Base-by-base conservation (phyloP, 2,888 invertebrate genomes). In the Ophion ventricosus region DNA sequence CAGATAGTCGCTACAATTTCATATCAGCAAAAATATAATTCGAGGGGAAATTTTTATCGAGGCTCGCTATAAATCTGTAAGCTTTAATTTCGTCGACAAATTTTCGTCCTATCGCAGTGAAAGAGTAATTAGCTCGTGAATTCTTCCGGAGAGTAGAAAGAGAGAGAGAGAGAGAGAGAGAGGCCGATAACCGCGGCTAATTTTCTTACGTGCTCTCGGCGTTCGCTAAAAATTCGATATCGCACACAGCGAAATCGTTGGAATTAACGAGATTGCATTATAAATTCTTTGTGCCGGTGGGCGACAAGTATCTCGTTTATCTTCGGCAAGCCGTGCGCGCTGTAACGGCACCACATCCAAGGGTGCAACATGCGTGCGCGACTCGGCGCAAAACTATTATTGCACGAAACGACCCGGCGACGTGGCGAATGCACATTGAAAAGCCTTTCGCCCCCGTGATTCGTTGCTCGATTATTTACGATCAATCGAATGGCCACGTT, bases 191-290 rank as follows among this genome's bases (percentile, higher is more conserved):
- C 54, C 66, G 70, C 59, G 73, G 72, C 25, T 29, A 63, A 77
- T 63, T 66, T 67, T 25, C 64, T 40, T 56, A 49, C 56, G 29
- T 54, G 43, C 29, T 61, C 57, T 76, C 59, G 66, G 57, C 56
- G 69, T 49, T 20, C 63, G 61, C 35, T 63, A 26, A 76, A 56
- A 23, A 11, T 64, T 72, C 57, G 67, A 77, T 79, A 64, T 77
- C 72, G 64, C 63, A 72, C 73, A 57, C 61, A 73, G 66, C 57
- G 40, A 80, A 76, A 72, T 61, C 26, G 73, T 79, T 66, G 43
- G 49, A 78, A 82, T 80, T 75, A 83, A 84, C 70, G 80, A 83
- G 81, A 85, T 85, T 81, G 85, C 75, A 83, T 86, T 83, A 83
- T 79, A 81, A 83, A 86, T 81, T 81, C 76, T 85, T 84, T 70